Evolutionary conservation across 2,888 invertebrate genomes (phyloP), one percentile per base, ranked within the genome.

Genomic region (Podabrus alpinus): DNA sequence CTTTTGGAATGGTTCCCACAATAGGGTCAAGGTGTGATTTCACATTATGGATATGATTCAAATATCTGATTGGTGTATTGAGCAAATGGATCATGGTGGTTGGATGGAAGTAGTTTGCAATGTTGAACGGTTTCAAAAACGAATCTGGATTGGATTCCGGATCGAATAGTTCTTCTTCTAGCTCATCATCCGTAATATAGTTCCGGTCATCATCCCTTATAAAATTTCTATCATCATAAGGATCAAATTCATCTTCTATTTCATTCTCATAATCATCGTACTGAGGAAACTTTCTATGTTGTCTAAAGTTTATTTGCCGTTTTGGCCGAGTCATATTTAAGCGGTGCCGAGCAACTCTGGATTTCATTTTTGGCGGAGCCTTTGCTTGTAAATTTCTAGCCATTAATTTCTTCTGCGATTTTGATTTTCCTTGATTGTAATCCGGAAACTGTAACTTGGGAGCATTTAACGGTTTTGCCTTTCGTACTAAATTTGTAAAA

Each of bases 51-150:
- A 86, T 81, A 61, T 85, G 82, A 64, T 81, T 81, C 13, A 86
- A 68, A 64, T 86, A 79, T 68, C 82, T 80, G 15, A 86, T 79
- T 0, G 87, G 87, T 2, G 86, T 81, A 19, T 84, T 84, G 9
- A 87, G 66, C 9, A 86, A 70, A 68, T 84, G 82, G 19, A 84
- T 81, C 5, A 86, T 76, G 0, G 86, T 86, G 59, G 84, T 83
- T 67, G 83, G 82, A 59, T 68, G 68, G 3, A 73, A 19, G 15
- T 24, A 66, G 5, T 66, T 17, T 11, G 15, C 19, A 24, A 25
- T n/a, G 11, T 66, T 66, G 15, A 66, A 24, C 9, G 19, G 19
- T 11, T 19, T 66, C 10, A 62, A 21, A 9, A 61, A 16, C 11
- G 15, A 11, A n/a, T 69, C 69, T 11, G 10, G 24, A 61, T 60